Evolutionary conservation across 2,797 vertebrate genomes (phyloP).

Genomic region (Parauchenoglanis punctatus): DNA sequence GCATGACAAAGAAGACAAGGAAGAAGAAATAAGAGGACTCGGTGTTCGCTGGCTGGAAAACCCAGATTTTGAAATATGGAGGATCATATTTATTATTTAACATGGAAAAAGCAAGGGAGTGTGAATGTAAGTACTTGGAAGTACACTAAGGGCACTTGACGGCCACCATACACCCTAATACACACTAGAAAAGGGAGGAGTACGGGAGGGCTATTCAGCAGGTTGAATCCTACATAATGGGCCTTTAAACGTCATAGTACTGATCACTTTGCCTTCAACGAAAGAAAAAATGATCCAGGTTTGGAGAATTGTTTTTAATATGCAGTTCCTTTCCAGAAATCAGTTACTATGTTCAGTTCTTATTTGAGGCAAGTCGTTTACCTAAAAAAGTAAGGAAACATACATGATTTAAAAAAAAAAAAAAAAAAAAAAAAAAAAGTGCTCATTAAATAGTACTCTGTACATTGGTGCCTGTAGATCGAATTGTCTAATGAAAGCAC

Average conservation of each 20-base stretch:
- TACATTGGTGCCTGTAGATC: slow-evolving; percentile 59
- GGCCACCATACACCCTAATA: too few species aligned
- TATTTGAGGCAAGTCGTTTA: slow-evolving; percentile 77
- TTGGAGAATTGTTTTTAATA: slow-evolving; percentile 70
- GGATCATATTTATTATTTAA: too few species aligned
- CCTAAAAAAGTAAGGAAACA: slow-evolving; percentile 65
- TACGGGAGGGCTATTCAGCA: too few species aligned
- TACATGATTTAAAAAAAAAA: slow-evolving; percentile 40
- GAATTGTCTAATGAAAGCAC: slow-evolving; percentile 26
- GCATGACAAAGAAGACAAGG: too few species aligned
- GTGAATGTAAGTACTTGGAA: too few species aligned
- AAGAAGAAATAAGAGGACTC: too few species aligned
- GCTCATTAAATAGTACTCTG: slow-evolving; percentile 70
- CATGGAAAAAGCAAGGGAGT: too few species aligned
- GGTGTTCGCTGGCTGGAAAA: too few species aligned
- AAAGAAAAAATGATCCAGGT: background rate
- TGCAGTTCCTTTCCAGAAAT: slow-evolving; percentile 75
- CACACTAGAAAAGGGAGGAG: too few species aligned
- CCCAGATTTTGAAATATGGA: too few species aligned
- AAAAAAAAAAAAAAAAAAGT: slow-evolving; percentile 59
- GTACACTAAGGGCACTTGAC: too few species aligned
- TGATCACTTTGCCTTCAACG: background rate
- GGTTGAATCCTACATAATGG: too few species aligned
- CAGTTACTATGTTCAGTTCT: slow-evolving; percentile 69
- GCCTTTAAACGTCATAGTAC: background rate